A percentile compares a stretch with the other conserved stretches of the same genome.
phyloP scores from a whole-genome alignment of 2,888 invertebrate genomes.

The Drosophila flavopinicola region DNA sequence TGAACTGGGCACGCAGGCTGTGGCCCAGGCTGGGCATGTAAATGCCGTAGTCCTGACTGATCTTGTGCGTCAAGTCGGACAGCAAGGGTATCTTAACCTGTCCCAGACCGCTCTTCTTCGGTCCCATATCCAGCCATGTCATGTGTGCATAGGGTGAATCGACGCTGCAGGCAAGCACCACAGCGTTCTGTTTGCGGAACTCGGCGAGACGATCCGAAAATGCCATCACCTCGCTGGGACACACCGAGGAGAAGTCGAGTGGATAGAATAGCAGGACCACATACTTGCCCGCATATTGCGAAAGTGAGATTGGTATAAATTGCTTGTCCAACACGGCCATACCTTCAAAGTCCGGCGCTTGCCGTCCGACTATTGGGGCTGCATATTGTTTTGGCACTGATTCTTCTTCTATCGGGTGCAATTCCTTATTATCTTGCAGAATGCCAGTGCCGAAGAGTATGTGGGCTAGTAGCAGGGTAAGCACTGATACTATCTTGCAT shows the following conservation, averaged over 20 bases:
- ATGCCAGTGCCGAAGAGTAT: neutral
- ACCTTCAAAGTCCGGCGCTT: conserved; percentile 13
- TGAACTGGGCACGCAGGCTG: conserved; percentile 23
- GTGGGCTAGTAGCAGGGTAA: neutral
- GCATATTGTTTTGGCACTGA: too few relatives aligned
- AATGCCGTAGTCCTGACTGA: conserved; percentile 16
- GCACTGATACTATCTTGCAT: conserved; percentile 2
- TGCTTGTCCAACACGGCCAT: conserved; percentile 20
- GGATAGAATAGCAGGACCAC: conserved; percentile 21
- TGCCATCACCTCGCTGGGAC: conserved; percentile 5
- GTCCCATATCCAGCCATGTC: conserved; percentile 18
- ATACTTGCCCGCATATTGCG: conserved; percentile 16
- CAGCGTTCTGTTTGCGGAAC: conserved; percentile 1
- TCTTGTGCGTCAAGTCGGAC: conserved; percentile 17
- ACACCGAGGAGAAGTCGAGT: conserved; percentile 14
- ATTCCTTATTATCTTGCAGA: neutral
- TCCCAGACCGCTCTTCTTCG: conserved; percentile 5
- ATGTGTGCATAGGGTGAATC: conserved; percentile 19
- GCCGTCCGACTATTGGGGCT: conserved; percentile 8
- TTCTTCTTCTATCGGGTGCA: too few relatives aligned
- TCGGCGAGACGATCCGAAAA: conserved; percentile 21
- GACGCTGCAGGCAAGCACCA: conserved; percentile 22
- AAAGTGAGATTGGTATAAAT: conserved; percentile 4
- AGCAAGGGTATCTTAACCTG: conserved; percentile 18
- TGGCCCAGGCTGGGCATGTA: conserved; percentile 17